These are phyloP conservation scores for Cinara cedri DNA, from an alignment of 2,888 invertebrate species.

Conservation along the genomic window DNA sequence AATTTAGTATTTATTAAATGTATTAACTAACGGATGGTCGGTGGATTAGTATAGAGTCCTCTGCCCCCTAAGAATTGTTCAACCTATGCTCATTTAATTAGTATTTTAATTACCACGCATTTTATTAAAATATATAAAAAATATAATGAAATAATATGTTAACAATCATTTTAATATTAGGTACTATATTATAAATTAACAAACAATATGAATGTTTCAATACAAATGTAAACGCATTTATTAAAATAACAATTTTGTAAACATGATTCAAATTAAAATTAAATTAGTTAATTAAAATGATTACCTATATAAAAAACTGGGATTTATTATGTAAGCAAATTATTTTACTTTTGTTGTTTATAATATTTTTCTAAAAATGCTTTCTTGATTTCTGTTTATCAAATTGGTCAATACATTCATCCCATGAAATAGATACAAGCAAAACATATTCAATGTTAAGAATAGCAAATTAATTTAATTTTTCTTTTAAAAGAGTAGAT, in stretches of 20 bases:
- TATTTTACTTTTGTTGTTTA: neutral
- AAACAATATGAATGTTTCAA: neutral
- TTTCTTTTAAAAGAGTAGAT: constrained; percentile 20
- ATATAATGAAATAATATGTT: constrained; percentile 4
- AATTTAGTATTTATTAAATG: neutral
- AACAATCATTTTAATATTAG: neutral
- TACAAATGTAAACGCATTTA: neutral
- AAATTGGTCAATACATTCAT: constrained; percentile 12
- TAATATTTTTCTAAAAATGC: constrained; percentile 6
- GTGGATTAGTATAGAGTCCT: no score
- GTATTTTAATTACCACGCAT: no score
- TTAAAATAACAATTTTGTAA: constrained; percentile 15
- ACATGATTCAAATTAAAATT: neutral
- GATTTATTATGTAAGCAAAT: neutral
- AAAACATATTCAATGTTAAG: constrained; percentile 2
- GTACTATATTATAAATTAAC: neutral
- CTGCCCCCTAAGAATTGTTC: no score
- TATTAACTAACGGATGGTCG: no score
- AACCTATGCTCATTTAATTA: no score
- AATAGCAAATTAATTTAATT: constrained; percentile 4
- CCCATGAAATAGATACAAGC: constrained; percentile 2
- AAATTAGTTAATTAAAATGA: constrained; percentile 3
- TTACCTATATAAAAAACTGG: neutral
- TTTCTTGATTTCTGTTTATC: neutral
- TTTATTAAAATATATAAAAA: no score